Percentiles rank a stretch among this genome's conserved stretches.
Evolutionary conservation across 2,113 vertebrate species (phyloP).

Genomic region (Aplodontia rufa): DNA sequence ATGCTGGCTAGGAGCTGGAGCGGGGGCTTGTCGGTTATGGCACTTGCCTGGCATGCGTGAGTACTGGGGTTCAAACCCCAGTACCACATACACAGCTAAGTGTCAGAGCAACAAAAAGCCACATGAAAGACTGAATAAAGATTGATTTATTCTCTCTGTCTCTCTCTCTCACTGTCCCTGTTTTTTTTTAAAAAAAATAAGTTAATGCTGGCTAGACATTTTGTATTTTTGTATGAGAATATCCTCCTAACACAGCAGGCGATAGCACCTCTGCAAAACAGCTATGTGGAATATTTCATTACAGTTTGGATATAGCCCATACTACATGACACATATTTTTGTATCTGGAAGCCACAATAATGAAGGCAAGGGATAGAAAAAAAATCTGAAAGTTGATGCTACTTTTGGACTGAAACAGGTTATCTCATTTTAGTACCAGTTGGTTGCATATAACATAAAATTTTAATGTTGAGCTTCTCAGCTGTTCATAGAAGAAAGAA

Average conservation of each 20-base stretch:
- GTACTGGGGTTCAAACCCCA: no score
- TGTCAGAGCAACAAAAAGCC: no score
- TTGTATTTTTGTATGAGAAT: neutral
- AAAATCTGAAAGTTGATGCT: neutral
- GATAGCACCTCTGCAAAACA: neutral
- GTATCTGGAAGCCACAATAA: neutral
- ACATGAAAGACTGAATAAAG: no score
- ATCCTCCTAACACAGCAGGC: neutral
- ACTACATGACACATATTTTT: neutral
- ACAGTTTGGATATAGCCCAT: neutral
- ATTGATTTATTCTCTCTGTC: no score
- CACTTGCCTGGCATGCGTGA: no score
- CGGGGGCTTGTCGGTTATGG: no score
- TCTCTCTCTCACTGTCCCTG: no score
- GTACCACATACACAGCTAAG: no score
- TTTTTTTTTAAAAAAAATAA: no score
- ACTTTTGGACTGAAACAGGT: neutral
- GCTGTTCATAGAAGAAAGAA: conserved; percentile 14
- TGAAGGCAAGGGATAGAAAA: neutral
- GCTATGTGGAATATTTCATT: neutral
- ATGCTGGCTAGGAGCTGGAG: no score
- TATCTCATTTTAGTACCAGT: neutral
- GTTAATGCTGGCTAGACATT: no score
- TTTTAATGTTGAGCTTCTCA: neutral
- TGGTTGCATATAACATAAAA: neutral